Base-by-base conservation (phyloP, 2,888 invertebrate species). In the Aleiodes alternator region DNA sequence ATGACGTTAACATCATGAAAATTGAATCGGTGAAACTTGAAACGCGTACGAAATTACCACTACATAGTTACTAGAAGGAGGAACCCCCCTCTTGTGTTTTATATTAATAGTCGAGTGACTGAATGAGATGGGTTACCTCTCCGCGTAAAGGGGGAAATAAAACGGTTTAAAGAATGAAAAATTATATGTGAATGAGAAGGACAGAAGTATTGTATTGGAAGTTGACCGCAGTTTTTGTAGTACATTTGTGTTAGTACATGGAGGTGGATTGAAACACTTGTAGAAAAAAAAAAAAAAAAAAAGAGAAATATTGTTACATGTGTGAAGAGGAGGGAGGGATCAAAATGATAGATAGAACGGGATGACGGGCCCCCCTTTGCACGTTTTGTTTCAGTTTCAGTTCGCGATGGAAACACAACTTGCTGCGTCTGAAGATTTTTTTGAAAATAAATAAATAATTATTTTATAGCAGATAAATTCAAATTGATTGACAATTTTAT, bases 21-120 rank as follows among this genome's bases (percentile, higher is more conserved):
- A 84, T 83, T 82, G 83, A 84, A 86, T 85, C 85, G 81, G 84
- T 83, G 85, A 85, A 86, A 70, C 82, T 82, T 83, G 84, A 80
- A 85, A 81, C 82, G 81, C 80, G 83, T 80, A 83, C 86, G 57
- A 87, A 88, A 87, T 88, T 86, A 87, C 85, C 84, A 82, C 83
- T 82, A 84, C 84, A 80, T 82, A 88, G 88, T 87, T 87, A 43
- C 8, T 11, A 43, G 43, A 87, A 87, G 88, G 64, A 87, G 87
- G 88, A 87, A 87, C 87, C 88, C 87, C 55, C 84, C 84, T 87
- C 43, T 43, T 43, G 43, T 43, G 43, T 43, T 88, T 87, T 87
- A 87, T 87, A 88, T 89, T 88, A 89, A 89, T 88, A 88, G 88
- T 87, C 86, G 84, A 86, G 86, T 84, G 84, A 86, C 84, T 85